Evolutionary conservation across 2,888 invertebrate genomes (phyloP).

Genomic region (Cynaeus angustus): DNA sequence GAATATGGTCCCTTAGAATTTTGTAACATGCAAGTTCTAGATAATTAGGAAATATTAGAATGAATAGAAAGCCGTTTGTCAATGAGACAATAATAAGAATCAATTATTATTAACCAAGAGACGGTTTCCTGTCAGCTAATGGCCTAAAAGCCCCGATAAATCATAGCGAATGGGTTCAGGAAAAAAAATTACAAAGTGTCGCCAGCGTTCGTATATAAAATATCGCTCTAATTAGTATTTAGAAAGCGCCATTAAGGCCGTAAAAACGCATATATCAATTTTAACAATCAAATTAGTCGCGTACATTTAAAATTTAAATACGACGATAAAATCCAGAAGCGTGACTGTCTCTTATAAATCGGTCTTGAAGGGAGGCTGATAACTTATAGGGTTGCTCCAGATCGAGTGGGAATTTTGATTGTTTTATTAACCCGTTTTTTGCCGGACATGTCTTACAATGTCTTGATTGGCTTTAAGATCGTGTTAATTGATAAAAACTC

Average conservation of each 20-base stretch:
- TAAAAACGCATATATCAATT: conserved; percentile 49
- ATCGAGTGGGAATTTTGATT: conserved; percentile 41
- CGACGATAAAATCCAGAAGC: conserved; percentile 50
- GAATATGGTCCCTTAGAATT: conserved; percentile 24
- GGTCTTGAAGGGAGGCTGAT: conserved; percentile 27
- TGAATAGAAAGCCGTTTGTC: conserved; percentile 31
- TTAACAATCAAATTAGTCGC: conserved; percentile 51
- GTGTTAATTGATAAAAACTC: conserved; percentile 49
- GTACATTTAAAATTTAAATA: conserved; percentile 51
- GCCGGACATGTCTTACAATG: conserved; percentile 44
- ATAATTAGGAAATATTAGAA: conserved; percentile 28
- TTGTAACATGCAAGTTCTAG: conserved; percentile 19
- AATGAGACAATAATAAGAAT: conserved; percentile 21
- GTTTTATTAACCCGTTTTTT: conserved; percentile 42
- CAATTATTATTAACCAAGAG: conserved; percentile 14
- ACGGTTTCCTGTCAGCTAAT: conserved; percentile 5
- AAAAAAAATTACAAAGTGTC: conserved; percentile 8
- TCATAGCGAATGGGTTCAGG: conserved; percentile 16
- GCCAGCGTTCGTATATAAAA: conserved; percentile 5
- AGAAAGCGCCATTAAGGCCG: conserved; percentile 47
- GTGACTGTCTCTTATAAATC: conserved; percentile 51
- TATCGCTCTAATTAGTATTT: conserved; percentile 47
- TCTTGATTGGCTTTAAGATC: conserved; percentile 44
- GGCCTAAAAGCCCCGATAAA: conserved; percentile 35
- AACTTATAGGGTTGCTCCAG: conserved; percentile 32